Evolutionary conservation across 92 coral and sea anemone genomes (phyloP).

Genomic region (Meandrina meandrites): DNA sequence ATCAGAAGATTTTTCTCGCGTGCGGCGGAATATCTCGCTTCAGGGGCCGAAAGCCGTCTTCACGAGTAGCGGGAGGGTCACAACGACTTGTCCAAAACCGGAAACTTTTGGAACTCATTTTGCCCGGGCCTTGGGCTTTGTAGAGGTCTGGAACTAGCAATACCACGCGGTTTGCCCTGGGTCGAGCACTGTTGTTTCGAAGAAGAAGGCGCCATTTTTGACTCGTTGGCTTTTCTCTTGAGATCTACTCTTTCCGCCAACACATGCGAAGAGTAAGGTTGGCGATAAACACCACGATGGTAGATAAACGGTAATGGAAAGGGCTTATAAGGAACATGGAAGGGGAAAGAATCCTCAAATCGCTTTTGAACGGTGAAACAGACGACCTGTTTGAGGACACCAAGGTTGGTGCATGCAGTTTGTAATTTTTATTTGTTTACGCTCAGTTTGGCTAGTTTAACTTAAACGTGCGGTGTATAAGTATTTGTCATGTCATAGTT

Average conservation of each 20-base stretch:
- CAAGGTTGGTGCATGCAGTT: slow-evolving; percentile 49
- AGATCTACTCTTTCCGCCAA: neutral
- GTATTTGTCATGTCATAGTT: no score
- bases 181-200: neutral
- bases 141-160: neutral
- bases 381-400: slow-evolving; percentile 80
- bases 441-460: no score
- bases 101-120: no score
- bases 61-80: no score
- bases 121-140: no score
- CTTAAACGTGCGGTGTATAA: no score
- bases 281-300: neutral
- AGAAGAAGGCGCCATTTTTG: slow-evolving; percentile 68
- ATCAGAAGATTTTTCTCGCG: no score
- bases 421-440: no score
- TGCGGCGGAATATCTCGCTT: no score
- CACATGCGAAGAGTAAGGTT: neutral
- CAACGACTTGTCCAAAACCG: no score
- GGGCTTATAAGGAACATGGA: slow-evolving; percentile 57
- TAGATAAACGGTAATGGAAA: slow-evolving; percentile 9
- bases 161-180: neutral
- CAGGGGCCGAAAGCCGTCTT: no score
- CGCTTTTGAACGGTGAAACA: slow-evolving; percentile 57
- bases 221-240: slow-evolving; percentile 27
- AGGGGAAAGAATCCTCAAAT: slow-evolving; percentile 82